Evolutionary conservation across 2,113 vertebrate species (phyloP), one percentile per base, ranked within the genome.

Genomic region (Chiloscyllium plagiosum): DNA sequence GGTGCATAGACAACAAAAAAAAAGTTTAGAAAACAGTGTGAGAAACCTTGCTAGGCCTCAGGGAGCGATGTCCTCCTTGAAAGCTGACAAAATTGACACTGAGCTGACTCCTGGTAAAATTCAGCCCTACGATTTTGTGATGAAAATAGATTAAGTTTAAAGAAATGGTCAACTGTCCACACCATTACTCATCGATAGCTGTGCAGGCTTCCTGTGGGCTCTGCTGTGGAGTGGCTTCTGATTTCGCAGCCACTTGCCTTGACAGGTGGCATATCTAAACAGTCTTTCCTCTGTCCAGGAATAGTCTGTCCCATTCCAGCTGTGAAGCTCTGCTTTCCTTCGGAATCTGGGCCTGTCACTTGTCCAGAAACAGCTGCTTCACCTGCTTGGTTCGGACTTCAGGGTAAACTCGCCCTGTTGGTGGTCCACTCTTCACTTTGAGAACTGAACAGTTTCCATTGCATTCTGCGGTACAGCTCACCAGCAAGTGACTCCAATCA

Each of bases 251-350:
- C 37, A 83, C 17, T 83, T 83, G 80, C 17, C n/a, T 83, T 22
- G 37, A 83, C 80, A 83, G 80, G 37, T 83, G 80, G 80, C 1
- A 4, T 17, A 83, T 83, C 80, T 42, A 83, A 37, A 83, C 80
- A 83, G 80, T 83, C 80, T 83, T 83, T 83, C 37, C 80, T 83
- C 80, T 83, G 80, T 83, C 80, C 80, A 83, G 80, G 80, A 42
- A 83, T 83, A 83, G 80, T 83, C n/a, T 83, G 80, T 83, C 80
- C 80, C 37, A 83, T 83, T 83, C 80, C 80, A 83, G 80, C 80
- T 83, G 80, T 83, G 80, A 37, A 83, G 80, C 80, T 19, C 20
- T 17, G 15, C 80, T 83, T 83, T 83, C 37, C 20, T 83, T 83
- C 5, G 37, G 37, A 83, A 37, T 42, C 80, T 42, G 37, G 42